phyloP scores from a whole-genome alignment of 2,113 vertebrate genomes.

The Halichoerus grypus region DNA sequence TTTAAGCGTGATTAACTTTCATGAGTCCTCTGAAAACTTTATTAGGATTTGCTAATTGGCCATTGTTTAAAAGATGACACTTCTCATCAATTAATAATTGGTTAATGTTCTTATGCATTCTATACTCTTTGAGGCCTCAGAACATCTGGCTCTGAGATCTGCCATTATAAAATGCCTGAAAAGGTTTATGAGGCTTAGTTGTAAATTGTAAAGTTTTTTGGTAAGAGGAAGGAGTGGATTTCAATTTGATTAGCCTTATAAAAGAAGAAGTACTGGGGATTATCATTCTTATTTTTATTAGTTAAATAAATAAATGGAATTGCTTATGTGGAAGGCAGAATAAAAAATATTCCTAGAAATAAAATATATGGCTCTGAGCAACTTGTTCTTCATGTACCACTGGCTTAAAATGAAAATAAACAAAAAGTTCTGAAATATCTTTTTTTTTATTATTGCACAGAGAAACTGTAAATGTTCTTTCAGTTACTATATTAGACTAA shows the following conservation, averaged over 20 bases:
- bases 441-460: background rate
- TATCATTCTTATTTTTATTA: slow-evolving; percentile 4
- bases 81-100: slow-evolving; percentile 62
- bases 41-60: slow-evolving; percentile 74
- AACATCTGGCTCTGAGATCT: slow-evolving; percentile 46
- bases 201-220: slow-evolving; percentile 37
- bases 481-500: background rate
- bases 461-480: background rate
- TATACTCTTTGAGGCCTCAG: slow-evolving; percentile 17
- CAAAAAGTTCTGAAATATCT: background rate
- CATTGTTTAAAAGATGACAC: slow-evolving; percentile 70
- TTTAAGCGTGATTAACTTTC: slow-evolving; percentile 71
- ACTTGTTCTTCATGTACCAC: background rate
- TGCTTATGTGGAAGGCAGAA: background rate
- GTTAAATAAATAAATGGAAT: slow-evolving; percentile 51
- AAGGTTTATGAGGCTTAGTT: slow-evolving; percentile 56
- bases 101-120: background rate
- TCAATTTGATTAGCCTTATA: slow-evolving; percentile 42
- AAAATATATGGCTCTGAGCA: background rate
- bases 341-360: slow-evolving; percentile 14
- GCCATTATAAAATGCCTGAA: slow-evolving; percentile 60
- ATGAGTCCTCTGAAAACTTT: slow-evolving; percentile 60
- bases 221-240: slow-evolving; percentile 34
- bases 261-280: background rate
- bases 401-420: slow-evolving; percentile 46